phyloP scores from a whole-genome alignment of 2,797 vertebrate genomes.

The Microctenopoma stevenorrisi region DNA sequence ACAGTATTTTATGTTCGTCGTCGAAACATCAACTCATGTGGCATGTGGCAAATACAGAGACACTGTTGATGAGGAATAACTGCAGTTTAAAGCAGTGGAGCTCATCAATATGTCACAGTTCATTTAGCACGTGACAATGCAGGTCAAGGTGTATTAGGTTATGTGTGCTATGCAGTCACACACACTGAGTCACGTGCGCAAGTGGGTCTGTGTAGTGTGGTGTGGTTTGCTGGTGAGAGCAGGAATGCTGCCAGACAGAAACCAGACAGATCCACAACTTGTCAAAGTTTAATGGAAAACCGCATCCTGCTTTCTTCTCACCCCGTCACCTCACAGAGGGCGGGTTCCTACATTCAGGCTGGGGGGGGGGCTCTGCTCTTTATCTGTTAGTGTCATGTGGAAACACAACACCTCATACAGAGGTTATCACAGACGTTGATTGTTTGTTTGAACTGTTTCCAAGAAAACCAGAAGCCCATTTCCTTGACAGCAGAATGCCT shows the following conservation, averaged over 20 bases:
- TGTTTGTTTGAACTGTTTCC: background rate
- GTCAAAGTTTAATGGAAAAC: background rate
- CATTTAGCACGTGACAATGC: background rate
- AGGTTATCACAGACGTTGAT: background rate
- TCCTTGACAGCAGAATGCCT: conserved; percentile 15
- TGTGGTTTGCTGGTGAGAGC: background rate
- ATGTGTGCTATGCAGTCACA: conserved; percentile 10
- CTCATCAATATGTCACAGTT: background rate
- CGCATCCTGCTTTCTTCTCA: conserved; percentile 15
- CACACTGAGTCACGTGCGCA: background rate
- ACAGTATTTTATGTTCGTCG: too few relatives aligned
- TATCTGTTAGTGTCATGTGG: conserved; percentile 2
- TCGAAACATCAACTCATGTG: too few relatives aligned
- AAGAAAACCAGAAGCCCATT: background rate
- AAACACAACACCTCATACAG: conserved; percentile 10
- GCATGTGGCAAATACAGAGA: too few relatives aligned
- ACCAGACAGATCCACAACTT: conserved; percentile 8
- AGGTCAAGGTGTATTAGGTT: background rate
- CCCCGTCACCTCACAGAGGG: background rate
- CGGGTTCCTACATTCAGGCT: background rate
- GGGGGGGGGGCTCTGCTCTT: background rate
- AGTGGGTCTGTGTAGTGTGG: background rate
- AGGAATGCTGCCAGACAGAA: conserved; percentile 50
- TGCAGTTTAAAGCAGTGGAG: background rate
- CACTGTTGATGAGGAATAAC: too few relatives aligned